Evolutionary conservation across 1,140 invertebrate species (phyloP).

Genomic region (Temnothorax curvispinosus): DNA sequence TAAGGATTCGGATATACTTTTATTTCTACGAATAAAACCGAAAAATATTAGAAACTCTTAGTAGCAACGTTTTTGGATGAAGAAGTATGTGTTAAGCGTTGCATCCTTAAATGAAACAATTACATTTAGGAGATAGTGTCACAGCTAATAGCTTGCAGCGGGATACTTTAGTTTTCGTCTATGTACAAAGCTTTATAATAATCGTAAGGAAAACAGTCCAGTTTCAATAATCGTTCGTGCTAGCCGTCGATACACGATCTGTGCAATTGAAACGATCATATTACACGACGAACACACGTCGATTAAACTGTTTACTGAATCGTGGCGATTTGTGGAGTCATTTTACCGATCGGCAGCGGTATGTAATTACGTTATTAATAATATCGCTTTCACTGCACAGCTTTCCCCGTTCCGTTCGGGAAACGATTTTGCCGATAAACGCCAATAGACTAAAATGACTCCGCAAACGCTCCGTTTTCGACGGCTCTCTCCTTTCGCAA

Average conservation of each 20-base stretch:
- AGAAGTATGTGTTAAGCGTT: background rate
- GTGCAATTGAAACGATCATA: background rate
- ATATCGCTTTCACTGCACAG: background rate
- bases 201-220: constrained; percentile 49
- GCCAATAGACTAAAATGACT: background rate
- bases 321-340: constrained; percentile 3
- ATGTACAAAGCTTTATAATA: constrained; percentile 54
- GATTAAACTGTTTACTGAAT: constrained; percentile 13
- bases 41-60: constrained; percentile 13
- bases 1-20: constrained; percentile 14
- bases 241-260: background rate
- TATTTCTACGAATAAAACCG: constrained; percentile 15
- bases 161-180: constrained; percentile 11
- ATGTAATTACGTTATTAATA: constrained; percentile 8
- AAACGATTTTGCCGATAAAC: background rate
- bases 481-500: constrained; percentile 28
- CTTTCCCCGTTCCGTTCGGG: background rate
- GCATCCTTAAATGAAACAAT: background rate
- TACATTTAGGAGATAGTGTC: constrained; percentile 40
- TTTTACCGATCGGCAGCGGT: background rate
- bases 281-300: constrained; percentile 26
- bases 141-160: constrained; percentile 40
- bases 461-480: constrained; percentile 4
- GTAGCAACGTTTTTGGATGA: constrained; percentile 13
- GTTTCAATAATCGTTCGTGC: constrained; percentile 1